Evolutionary conservation across 2,888 invertebrate genomes (phyloP).

Genomic region (Euproctis similis): DNA sequence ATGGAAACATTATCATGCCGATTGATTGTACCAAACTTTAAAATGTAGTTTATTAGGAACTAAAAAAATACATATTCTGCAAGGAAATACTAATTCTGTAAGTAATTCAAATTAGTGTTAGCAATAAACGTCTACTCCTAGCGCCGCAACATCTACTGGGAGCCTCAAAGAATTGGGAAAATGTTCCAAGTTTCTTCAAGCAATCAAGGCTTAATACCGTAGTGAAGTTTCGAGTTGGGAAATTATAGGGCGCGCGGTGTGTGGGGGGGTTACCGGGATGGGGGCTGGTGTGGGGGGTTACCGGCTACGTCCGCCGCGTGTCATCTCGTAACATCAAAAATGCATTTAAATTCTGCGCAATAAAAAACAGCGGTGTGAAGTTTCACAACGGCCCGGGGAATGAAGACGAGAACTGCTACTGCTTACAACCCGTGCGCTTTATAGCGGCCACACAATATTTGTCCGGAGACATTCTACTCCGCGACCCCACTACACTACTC

Average conservation of each 20-base stretch:
- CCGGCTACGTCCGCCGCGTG: slow-evolving; percentile 74
- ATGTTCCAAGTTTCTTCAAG: slow-evolving; percentile 75
- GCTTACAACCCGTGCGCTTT: slow-evolving; percentile 43
- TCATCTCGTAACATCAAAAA: slow-evolving; percentile 77
- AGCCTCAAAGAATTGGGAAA: slow-evolving; percentile 72
- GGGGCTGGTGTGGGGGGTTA: too few species aligned
- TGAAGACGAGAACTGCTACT: slow-evolving; percentile 55
- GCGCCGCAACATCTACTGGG: slow-evolving; percentile 67
- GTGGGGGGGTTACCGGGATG: slow-evolving; percentile 30
- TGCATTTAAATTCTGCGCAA: slow-evolving; percentile 77
- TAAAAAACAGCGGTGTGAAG: slow-evolving; percentile 73
- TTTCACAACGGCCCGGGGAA: slow-evolving; percentile 66
- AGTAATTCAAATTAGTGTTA: slow-evolving; percentile 66
- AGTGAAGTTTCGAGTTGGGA: slow-evolving; percentile 75
- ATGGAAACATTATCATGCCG: too few species aligned
- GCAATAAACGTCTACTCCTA: slow-evolving; percentile 61
- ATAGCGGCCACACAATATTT: slow-evolving; percentile 51
- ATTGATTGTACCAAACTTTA: too few species aligned
- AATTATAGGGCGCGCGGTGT: slow-evolving; percentile 68
- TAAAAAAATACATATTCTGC: too few species aligned
- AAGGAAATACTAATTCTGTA: too few species aligned
- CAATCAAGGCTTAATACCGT: slow-evolving; percentile 76
- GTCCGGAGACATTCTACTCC: slow-evolving; percentile 36
- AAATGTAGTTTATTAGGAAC: too few species aligned
- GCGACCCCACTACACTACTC: slow-evolving; percentile 40